phyloP scores from a whole-genome alignment of 2,797 vertebrate species.

The Lacerta bilineata region DNA sequence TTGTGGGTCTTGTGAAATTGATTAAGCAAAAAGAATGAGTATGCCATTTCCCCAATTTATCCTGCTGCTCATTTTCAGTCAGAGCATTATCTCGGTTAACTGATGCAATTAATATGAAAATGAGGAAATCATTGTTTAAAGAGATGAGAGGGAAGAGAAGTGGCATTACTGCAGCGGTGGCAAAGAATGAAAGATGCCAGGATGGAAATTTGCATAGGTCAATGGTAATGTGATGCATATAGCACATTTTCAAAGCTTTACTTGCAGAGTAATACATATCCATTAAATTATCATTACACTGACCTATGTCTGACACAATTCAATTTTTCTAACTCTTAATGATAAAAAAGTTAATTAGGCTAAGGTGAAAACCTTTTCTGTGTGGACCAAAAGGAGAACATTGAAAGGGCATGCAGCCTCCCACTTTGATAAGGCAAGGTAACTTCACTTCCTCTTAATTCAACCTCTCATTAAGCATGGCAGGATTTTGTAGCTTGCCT shows the following conservation, averaged over 20 bases:
- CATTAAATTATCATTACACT: slow-evolving; percentile 84
- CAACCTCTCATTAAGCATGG: slow-evolving; percentile 78
- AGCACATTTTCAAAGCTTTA: slow-evolving; percentile 75
- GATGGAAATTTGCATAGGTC: slow-evolving; percentile 83
- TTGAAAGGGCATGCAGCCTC: slow-evolving; percentile 70
- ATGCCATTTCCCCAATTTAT: slow-evolving; percentile 83
- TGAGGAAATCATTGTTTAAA: slow-evolving; percentile 86
- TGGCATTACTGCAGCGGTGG: slow-evolving; percentile 70
- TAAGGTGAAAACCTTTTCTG: slow-evolving; percentile 81
- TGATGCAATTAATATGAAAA: slow-evolving; percentile 91
- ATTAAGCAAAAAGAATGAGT: slow-evolving; percentile 86
- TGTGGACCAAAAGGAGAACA: slow-evolving; percentile 75
- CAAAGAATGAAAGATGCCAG: slow-evolving; percentile 73
- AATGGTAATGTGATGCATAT: slow-evolving; percentile 79
- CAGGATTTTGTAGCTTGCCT: slow-evolving; percentile 71
- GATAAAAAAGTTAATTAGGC: slow-evolving; percentile 82
- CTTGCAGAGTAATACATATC: slow-evolving; percentile 74
- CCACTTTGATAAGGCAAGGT: slow-evolving; percentile 66
- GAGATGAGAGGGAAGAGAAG: slow-evolving; percentile 79
- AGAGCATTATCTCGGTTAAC: slow-evolving; percentile 84
- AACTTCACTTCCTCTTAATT: slow-evolving; percentile 71
- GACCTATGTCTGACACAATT: slow-evolving; percentile 82
- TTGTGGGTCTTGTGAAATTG: slow-evolving; percentile 84
- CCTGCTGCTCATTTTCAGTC: slow-evolving; percentile 82
- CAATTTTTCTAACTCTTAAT: slow-evolving; percentile 81